Base-by-base conservation (phyloP, 2,888 invertebrate genomes). In the Stegana nigrithorax region DNA sequence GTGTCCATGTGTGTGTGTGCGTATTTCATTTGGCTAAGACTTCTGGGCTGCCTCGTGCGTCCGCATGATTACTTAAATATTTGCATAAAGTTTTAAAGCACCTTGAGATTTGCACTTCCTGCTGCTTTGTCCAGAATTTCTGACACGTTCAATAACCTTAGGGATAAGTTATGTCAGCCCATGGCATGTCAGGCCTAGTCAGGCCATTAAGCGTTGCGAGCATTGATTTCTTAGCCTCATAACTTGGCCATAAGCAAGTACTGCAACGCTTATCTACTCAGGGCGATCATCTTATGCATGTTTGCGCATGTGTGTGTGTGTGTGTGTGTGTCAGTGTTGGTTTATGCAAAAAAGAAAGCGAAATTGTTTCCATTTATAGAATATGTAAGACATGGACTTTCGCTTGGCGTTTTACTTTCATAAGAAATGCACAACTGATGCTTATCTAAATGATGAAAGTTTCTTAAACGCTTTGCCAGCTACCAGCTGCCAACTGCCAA, bases 71-170 rank as follows among this genome's bases (percentile, higher is more conserved):
- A 23, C 42, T 14, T 6, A 42, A 14, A 36, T 36, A 36, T 36
- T 36, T 36, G 4, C 10, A 27, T 73, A 75, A 53, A 59, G 66
- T 66, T 67, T 64, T 27, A 27, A 63, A 62, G 69, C 78, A 79
- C 78, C 75, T 74, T 76, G 78, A 69, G 76, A 55, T 26, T 55
- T 12, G 2, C 6, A 77, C 73, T 79, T 75, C 75, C 79, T 71
- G 73, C 57, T 68, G 7, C 50, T 53, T 53, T 53, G 21, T 55
- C 8, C 32, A 19, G 19, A 21, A 23, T 32, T 1, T 32, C n/a
- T 32, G 27, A 12, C 19, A 14, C 25, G 32, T 56, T 23, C 44
- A 42, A 36, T 63, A 73, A 67, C 67, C 73, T 76, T 67, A 68
- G 72, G 72, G 78, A 78, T 63, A 50, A 1, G 5, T 8, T 39